Evolutionary conservation across 1,140 invertebrate genomes (phyloP), one percentile per base, ranked within the genome.

Genomic region (Conus ventricosus): DNA sequence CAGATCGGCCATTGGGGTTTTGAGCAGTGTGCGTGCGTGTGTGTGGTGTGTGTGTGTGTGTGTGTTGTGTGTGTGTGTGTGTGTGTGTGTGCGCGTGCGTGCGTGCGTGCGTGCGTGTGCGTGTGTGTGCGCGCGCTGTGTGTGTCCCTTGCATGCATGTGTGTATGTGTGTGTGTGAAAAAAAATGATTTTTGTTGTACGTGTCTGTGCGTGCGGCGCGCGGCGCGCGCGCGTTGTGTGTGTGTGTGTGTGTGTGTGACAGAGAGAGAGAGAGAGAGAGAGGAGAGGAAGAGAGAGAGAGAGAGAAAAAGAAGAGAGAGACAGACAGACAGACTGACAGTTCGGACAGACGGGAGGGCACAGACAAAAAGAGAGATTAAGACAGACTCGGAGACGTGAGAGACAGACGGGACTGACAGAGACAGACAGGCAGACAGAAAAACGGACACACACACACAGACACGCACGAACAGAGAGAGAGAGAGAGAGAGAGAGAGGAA

Each of bases 21-120:
- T 1, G 39, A 39, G 39, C 81, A 83, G 55, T 57, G 55, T 6
- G 55, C n/a, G 55, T 10, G 81, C 17, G 55, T 10, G 51, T 6
- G 55, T 10, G 55, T 5, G 51, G 81, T 6, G 55, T 6, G 71
- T 6, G 71, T 6, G 71, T 76, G 71, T 76, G 71, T 76, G 71
- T 76, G 71, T 23, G 71, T 76, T 76, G 71, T 23, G 71, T 76
- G n/a, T 76, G 71, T 76, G 71, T 76, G 25, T 76, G 71, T 76
- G 25, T 76, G 71, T 76, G 71, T 76, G 71, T 76, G 71, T 23
- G n/a, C 6, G 71, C 25, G n/a, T 25, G 71, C 25, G n/a, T 76
- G 71, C 25, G 71, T 76, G 71, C 25, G n/a, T 76, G 71, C 25
- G 0, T 75, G 53, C 27, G 39, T 75, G 71, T 20, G 39, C 67